Evolutionary conservation across 2,888 invertebrate species (phyloP).

Genomic region (Coleophora deauratella): DNA sequence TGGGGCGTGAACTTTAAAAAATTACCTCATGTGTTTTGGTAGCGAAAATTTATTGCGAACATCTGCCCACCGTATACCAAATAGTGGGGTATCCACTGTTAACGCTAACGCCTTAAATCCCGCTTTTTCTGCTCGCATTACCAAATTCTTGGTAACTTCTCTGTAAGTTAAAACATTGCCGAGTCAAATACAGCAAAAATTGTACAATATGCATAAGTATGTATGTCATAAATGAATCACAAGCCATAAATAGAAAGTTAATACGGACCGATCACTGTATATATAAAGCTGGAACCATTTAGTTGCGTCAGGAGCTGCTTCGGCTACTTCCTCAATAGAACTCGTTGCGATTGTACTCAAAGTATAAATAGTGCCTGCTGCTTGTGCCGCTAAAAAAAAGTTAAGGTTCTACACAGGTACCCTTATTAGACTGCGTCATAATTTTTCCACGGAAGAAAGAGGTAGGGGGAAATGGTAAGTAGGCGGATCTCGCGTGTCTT

Average conservation of each 20-base stretch:
- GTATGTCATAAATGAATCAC: too few species aligned
- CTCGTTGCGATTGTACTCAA: conserved; percentile 90
- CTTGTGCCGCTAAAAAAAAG: conserved; percentile 79
- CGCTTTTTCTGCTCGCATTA: conserved; percentile 84
- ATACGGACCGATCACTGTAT: conserved; percentile 83
- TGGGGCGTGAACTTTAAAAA: too few species aligned
- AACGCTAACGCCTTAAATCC: conserved; percentile 91
- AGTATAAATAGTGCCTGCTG: conserved; percentile 83
- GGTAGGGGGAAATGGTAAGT: too few species aligned
- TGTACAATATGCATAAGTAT: too few species aligned
- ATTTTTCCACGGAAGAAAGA: too few species aligned
- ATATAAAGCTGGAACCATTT: conserved; percentile 97
- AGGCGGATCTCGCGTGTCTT: too few species aligned
- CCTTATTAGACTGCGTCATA: too few species aligned
- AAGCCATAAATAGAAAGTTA: too few species aligned
- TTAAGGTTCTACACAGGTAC: too few species aligned
- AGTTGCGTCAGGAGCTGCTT: conserved; percentile 80
- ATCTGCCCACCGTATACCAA: conserved; percentile 88
- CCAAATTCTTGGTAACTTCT: conserved; percentile 79
- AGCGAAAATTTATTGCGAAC: conserved; percentile 87
- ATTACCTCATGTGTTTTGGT: conserved; percentile 85
- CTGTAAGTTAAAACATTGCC: conserved; percentile 42
- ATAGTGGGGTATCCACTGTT: conserved; percentile 91
- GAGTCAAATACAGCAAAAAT: too few species aligned
- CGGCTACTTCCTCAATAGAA: conserved; percentile 90